A percentile compares a stretch with the other conserved stretches of the same genome.
Evolutionary conservation across 2,797 vertebrate species (phyloP).

Genomic region (Hypotaenidia okinawae): DNA sequence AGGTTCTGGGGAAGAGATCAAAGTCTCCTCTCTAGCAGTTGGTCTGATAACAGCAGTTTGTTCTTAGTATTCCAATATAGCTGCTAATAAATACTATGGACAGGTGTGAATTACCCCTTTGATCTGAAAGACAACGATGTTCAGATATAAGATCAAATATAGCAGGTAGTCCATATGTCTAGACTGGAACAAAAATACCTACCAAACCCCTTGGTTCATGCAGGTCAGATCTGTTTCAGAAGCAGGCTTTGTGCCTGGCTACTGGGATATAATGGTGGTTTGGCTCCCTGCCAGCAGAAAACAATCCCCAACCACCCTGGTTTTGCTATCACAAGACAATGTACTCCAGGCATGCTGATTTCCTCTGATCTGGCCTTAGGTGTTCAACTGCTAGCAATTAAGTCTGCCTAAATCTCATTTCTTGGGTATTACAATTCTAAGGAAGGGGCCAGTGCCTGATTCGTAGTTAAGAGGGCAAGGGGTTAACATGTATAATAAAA

Average conservation of each 20-base stretch:
- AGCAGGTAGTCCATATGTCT: not conserved
- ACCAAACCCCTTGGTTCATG: not conserved
- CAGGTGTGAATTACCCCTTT: not conserved
- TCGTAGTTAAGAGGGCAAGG: constrained; percentile 33
- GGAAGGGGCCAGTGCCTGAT: constrained; percentile 1
- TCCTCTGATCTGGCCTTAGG: not conserved
- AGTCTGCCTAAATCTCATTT: constrained; percentile 26
- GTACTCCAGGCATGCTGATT: not conserved
- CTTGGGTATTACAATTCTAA: not conserved
- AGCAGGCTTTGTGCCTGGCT: not conserved
- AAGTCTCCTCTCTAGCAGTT: not conserved
- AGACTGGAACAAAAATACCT: not conserved
- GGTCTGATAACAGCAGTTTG: not conserved
- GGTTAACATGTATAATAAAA: constrained; percentile 67
- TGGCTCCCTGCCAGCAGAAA: not conserved
- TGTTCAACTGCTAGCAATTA: not conserved
- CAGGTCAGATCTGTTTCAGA: constrained; percentile 19
- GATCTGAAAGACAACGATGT: not conserved
- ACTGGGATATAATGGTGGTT: not conserved
- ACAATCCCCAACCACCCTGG: not conserved
- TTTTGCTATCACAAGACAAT: not conserved
- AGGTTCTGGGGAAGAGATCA: not conserved
- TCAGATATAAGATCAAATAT: not conserved
- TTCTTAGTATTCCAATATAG: not conserved
- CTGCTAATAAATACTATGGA: not conserved